These are phyloP conservation scores for Sebastiscus albofasciatus DNA, from an alignment of 2,797 vertebrate genomes.

Conservation along the genomic window DNA sequence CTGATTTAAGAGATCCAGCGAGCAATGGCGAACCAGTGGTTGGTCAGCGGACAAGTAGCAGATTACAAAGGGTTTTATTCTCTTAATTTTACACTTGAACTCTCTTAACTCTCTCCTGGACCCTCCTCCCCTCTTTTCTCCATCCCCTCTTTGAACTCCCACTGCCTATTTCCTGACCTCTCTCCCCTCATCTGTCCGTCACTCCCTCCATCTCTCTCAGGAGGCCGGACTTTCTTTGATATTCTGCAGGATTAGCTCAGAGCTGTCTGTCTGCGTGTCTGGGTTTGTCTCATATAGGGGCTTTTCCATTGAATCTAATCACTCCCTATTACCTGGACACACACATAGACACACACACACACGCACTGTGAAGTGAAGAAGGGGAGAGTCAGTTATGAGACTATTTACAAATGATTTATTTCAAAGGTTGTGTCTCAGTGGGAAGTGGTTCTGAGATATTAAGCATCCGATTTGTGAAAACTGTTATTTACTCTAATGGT, in stretches of 20 bases:
- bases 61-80: slow-evolving; percentile 60
- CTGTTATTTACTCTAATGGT: neutral
- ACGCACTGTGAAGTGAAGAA: neutral
- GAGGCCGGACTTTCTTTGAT: slow-evolving; percentile 62
- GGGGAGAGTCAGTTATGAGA: neutral
- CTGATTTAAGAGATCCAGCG: slow-evolving; percentile 26
- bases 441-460: neutral
- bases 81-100: slow-evolving; percentile 68
- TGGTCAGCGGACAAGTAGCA: slow-evolving; percentile 28
- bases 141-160: slow-evolving; percentile 55
- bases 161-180: slow-evolving; percentile 61
- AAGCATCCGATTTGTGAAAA: slow-evolving; percentile 10
- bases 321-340: slow-evolving; percentile 23
- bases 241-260: slow-evolving; percentile 66
- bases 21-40: slow-evolving; percentile 25
- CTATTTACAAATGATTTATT: neutral
- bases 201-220: slow-evolving; percentile 57
- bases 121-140: slow-evolving; percentile 36
- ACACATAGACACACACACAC: slow-evolving; percentile 17
- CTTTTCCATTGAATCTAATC: slow-evolving; percentile 36
- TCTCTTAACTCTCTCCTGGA: slow-evolving; percentile 44
- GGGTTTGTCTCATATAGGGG: slow-evolving; percentile 44
- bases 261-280: slow-evolving; percentile 49
- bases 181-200: slow-evolving; percentile 40
- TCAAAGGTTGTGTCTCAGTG: neutral